These are phyloP conservation scores for Pangasius sanitwongsei DNA, from an alignment of 2,797 vertebrate genomes.

Conservation along the genomic window DNA sequence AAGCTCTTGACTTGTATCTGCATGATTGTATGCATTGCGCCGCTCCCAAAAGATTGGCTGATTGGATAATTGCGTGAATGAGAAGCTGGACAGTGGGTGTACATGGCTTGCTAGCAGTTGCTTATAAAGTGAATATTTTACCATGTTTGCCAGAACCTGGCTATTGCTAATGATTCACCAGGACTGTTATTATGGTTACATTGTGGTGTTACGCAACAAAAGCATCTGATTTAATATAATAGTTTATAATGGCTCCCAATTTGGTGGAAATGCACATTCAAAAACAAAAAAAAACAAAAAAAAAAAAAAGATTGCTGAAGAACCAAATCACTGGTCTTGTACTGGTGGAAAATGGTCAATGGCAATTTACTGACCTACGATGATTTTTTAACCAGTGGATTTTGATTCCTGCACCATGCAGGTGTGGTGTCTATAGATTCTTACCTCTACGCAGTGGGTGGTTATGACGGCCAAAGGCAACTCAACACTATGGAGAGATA, in stretches of 20 bases:
- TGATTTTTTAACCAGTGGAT: neutral
- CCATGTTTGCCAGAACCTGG: neutral
- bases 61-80: neutral
- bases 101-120: neutral
- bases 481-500: constrained; percentile 78
- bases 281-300: too few relatives aligned
- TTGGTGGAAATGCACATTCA: neutral
- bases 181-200: neutral
- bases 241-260: neutral
- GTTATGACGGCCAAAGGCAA: constrained; percentile 78
- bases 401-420: constrained; percentile 46
- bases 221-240: neutral
- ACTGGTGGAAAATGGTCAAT: neutral
- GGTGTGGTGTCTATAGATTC: constrained; percentile 76
- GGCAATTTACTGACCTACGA: neutral
- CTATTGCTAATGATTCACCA: neutral
- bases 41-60: neutral
- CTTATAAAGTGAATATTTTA: neutral
- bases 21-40: neutral
- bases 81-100: neutral
- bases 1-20: neutral
- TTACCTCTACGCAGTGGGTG: constrained; percentile 78
- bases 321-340: neutral
- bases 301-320: neutral
- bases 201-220: neutral